Base-by-base conservation (phyloP, 2,113 vertebrate species). In the Upupa epops region DNA sequence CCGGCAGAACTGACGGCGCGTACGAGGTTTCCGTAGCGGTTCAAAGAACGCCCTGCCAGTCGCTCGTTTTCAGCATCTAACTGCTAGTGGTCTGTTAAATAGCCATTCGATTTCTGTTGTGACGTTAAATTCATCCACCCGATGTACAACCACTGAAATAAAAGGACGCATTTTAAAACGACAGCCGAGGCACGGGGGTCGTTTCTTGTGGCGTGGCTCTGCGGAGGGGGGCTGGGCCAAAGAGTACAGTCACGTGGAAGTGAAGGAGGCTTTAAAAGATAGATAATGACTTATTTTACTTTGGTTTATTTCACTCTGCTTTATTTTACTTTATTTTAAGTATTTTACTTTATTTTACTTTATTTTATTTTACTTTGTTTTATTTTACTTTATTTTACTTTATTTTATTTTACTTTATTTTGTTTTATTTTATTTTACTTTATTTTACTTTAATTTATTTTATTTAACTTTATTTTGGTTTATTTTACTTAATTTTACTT, bases 81-180 rank as follows among this genome's bases (percentile, higher is more conserved):
- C 96, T 97, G 93, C 92, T 96, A 97, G 97, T 95, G 97, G 90
- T 97, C 97, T 98, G 96, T 97, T 98, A 97, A 97, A 97, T 98
- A 97, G 97, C 96, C 97, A 96, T 97, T 97, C 94, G 97, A 94
- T 96, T 97, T 97, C 95, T 95, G 97, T 98, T 98, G 98, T 97
- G 97, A 97, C 97, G 95, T 97, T 98, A 96, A 96, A 96, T 96
- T 97, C 97, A 97, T 97, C 97, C 97, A 97, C 95, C 97, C 97
- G 96, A 96, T 98, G 97, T 98, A 97, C 97, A 98, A 98, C 97
- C 96, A 97, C 97, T 97, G 97, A 98, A 98, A 98, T 98, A 98
- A 98, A 97, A 98, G 97, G 94, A 97, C 98, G 97, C 97, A 97
- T 98, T 98, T 97, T 97, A 98, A 98, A 97, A 95, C 22, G 93